Evolutionary conservation across 2,113 vertebrate genomes (phyloP).

Genomic region (Anseranas semipalmata): DNA sequence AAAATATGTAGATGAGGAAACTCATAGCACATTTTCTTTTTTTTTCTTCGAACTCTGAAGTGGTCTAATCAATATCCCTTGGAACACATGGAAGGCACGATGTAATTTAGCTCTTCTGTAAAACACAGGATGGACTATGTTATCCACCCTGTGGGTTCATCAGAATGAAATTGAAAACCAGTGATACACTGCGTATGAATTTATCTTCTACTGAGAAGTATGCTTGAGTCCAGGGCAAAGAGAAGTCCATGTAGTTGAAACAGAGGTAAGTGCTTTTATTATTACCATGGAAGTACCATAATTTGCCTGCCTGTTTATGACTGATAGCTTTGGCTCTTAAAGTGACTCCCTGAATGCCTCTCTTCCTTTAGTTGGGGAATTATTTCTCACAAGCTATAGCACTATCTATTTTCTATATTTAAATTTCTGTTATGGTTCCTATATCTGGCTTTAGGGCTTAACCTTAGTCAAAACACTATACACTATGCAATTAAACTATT

Average conservation of each 20-base stretch:
- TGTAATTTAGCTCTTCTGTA: slow-evolving; percentile 20
- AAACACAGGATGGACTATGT: slow-evolving; percentile 16
- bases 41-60: not conserved
- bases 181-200: slow-evolving; percentile 17
- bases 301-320: not conserved
- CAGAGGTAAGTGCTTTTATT: not conserved
- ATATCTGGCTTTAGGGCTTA: not conserved
- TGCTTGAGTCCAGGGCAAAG: not conserved
- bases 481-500: not conserved
- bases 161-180: slow-evolving; percentile 22
- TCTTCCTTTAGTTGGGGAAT: not conserved
- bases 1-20: slow-evolving; percentile 20
- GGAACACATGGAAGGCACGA: not conserved
- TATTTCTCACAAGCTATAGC: not conserved
- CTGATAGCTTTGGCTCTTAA: not conserved
- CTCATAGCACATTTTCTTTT: not conserved
- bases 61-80: not conserved
- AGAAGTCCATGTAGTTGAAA: not conserved
- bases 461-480: not conserved
- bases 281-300: not conserved
- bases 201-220: slow-evolving; percentile 10
- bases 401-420: not conserved
- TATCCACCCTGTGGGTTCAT: not conserved
- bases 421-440: not conserved
- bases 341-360: not conserved